Evolutionary conservation across 2,888 invertebrate genomes (phyloP).

Genomic region (Dyspetes luteomarginatus): DNA sequence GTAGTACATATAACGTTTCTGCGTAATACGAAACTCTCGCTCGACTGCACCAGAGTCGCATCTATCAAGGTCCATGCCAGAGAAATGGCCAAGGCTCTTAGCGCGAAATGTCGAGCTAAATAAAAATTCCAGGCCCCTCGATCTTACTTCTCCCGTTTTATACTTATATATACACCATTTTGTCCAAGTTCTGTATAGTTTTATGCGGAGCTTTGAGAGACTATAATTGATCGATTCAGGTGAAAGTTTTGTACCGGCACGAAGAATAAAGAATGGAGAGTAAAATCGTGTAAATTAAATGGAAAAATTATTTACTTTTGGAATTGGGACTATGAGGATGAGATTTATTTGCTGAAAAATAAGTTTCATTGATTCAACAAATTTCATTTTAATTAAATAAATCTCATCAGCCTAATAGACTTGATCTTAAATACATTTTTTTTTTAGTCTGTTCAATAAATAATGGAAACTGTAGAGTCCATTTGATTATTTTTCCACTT

Average conservation of each 20-base stretch:
- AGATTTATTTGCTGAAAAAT: no score
- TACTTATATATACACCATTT: neutral
- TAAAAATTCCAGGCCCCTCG: constrained; percentile 32
- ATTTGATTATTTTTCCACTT: no score
- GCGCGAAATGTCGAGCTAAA: constrained; percentile 26
- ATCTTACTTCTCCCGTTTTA: neutral
- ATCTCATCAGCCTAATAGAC: no score
- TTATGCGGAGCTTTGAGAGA: neutral
- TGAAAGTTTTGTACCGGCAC: no score
- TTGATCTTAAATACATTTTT: no score
- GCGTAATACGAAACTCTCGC: constrained; percentile 50
- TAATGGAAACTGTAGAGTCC: no score
- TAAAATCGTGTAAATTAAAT: no score
- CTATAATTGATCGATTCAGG: neutral
- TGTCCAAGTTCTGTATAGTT: neutral
- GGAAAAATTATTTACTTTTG: no score
- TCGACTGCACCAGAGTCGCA: constrained; percentile 52
- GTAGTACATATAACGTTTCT: constrained; percentile 19
- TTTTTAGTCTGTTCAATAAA: no score
- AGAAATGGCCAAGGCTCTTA: constrained; percentile 46
- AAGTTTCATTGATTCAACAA: no score
- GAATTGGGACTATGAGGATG: no score
- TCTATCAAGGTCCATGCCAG: constrained; percentile 55
- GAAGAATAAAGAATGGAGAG: neutral
- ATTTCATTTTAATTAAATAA: no score